A percentile compares a stretch with the other conserved stretches of the same genome.
These are phyloP conservation scores for Coenobita brevimanus DNA, from an alignment of 1,140 invertebrate genomes.

Conservation along the genomic window DNA sequence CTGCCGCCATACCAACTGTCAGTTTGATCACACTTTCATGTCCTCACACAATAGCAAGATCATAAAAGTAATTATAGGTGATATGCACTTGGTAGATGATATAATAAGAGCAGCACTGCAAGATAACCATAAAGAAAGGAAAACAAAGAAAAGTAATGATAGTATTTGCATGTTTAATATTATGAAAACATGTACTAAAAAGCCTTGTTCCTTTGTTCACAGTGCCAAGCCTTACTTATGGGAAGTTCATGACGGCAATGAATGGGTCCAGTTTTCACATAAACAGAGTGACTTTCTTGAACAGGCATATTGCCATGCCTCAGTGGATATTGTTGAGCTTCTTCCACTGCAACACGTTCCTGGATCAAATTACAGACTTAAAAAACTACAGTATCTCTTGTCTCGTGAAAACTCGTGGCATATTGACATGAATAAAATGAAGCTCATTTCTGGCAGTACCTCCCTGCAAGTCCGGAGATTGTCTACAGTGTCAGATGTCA, in stretches of 20 bases:
- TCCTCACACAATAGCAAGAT: conserved; percentile 43
- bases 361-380: background rate
- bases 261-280: conserved; percentile 37
- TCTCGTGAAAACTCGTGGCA: conserved; percentile 13
- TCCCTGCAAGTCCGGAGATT: conserved; percentile 34
- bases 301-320: conserved; percentile 40
- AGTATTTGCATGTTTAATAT: conserved; percentile 50
- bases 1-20: conserved; percentile 35
- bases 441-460: background rate
- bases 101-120: background rate
- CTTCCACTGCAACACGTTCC: background rate
- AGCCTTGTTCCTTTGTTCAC: conserved; percentile 49
- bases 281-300: conserved; percentile 47
- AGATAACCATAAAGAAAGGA: conserved; percentile 25
- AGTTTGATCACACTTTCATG: conserved; percentile 39
- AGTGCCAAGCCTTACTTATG: conserved; percentile 40
- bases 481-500: conserved; percentile 61
- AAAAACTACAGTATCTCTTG: background rate
- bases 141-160: background rate
- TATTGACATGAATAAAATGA: conserved; percentile 52
- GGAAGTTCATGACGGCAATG: conserved; percentile 34
- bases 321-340: background rate
- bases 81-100: background rate
- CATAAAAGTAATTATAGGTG: background rate
- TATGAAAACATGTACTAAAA: conserved; percentile 37